phyloP scores from a whole-genome alignment of 2,113 vertebrate genomes.

The Amphilophus citrinellus region DNA sequence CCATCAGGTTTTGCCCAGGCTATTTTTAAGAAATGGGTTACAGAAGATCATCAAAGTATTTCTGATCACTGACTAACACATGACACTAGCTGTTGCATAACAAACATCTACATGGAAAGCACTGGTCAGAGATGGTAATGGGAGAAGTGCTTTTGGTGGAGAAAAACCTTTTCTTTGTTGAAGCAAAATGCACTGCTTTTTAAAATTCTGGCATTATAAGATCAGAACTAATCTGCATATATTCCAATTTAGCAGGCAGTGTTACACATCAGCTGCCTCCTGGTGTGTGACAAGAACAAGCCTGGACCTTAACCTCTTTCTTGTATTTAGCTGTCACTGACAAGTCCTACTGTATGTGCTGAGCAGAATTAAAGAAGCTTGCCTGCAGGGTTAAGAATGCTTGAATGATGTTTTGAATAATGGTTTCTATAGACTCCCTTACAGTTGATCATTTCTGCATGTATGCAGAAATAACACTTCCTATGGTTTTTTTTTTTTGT shows the following conservation, averaged over 20 bases:
- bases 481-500: not conserved
- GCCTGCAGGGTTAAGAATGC: conserved; percentile 18
- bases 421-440: conserved; percentile 29
- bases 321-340: conserved; percentile 61
- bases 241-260: conserved; percentile 60
- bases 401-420: conserved; percentile 53
- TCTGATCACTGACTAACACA: conserved; percentile 51
- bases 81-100: conserved; percentile 11
- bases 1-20: conserved; percentile 59
- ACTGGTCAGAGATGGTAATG: not conserved
- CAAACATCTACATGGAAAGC: not conserved
- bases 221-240: conserved; percentile 68
- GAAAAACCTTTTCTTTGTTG: not conserved
- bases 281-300: conserved; percentile 70
- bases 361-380: conserved; percentile 33
- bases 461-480: conserved; percentile 41
- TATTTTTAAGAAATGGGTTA: conserved; percentile 81
- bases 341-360: conserved; percentile 32
- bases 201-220: conserved; percentile 14
- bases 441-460: conserved; percentile 42
- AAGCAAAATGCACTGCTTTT: conserved; percentile 28
- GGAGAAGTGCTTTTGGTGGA: not conserved
- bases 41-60: conserved; percentile 68
- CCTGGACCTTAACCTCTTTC: conserved; percentile 52
- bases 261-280: conserved; percentile 69